Evolutionary conservation across 2,888 invertebrate species (phyloP).

Genomic region (Trachelus stipa): DNA sequence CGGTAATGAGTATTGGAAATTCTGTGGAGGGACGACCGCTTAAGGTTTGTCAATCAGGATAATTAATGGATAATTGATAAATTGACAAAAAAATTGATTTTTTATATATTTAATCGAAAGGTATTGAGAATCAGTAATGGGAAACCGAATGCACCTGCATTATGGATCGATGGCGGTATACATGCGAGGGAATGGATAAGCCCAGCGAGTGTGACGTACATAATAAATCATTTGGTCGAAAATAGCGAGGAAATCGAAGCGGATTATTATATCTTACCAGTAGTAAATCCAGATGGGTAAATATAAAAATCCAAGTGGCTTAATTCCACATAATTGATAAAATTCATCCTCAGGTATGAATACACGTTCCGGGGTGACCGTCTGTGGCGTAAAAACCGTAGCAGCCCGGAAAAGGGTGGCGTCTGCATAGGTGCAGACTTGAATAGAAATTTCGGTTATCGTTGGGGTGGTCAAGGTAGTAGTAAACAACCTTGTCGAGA

Average conservation of each 20-base stretch:
- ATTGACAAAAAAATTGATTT: neutral
- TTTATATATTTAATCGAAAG: constrained; percentile 21
- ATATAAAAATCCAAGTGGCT: neutral
- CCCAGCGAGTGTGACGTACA: constrained; percentile 81
- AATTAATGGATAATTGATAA: neutral
- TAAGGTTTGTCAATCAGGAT: constrained; percentile 66
- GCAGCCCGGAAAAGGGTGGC: constrained; percentile 68
- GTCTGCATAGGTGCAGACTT: constrained; percentile 83
- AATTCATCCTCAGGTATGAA: constrained; percentile 88
- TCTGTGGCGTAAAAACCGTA: constrained; percentile 86
- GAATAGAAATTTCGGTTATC: constrained; percentile 88
- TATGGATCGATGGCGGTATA: constrained; percentile 84
- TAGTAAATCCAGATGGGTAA: constrained; percentile 81
- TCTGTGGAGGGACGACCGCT: constrained; percentile 81
- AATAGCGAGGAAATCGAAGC: constrained; percentile 75
- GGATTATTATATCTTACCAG: constrained; percentile 78
- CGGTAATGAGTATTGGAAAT: constrained; percentile 79
- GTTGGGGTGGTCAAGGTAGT: constrained; percentile 89
- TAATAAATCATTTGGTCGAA: constrained; percentile 78
- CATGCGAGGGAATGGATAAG: constrained; percentile 94
- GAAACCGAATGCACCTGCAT: constrained; percentile 70
- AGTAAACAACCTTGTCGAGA: constrained; percentile 86
- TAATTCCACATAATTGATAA: neutral
- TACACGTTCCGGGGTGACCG: constrained; percentile 84
- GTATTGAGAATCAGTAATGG: constrained; percentile 77